These are phyloP conservation scores for Alosa sapidissima DNA, from an alignment of 2,797 vertebrate species.

Conservation along the genomic window DNA sequence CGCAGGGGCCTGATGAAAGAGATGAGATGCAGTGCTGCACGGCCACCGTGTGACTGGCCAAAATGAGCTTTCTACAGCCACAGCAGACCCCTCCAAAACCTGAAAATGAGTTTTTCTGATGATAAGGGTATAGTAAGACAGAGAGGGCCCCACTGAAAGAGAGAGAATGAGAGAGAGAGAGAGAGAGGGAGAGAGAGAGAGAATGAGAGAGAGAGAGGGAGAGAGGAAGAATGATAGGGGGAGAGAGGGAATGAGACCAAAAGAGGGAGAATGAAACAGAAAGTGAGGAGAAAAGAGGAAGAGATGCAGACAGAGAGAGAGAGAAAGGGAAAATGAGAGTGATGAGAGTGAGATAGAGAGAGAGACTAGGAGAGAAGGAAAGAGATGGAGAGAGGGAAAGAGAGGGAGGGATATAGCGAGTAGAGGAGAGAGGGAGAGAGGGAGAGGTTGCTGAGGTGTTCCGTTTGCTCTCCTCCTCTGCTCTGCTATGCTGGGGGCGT, in stretches of 20 bases:
- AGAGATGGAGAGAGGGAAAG: background rate
- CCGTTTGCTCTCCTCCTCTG: conserved; percentile 37
- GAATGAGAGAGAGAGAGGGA: background rate
- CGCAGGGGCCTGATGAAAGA: background rate
- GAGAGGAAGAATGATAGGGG: background rate
- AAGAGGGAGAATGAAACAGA: background rate
- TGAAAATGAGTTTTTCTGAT: conserved; percentile 9
- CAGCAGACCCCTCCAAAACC: background rate
- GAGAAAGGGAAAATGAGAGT: background rate
- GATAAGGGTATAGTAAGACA: conserved; percentile 2
- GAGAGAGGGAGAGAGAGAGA: background rate
- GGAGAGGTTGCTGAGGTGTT: conserved; percentile 40
- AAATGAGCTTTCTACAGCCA: background rate
- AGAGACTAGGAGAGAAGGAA: background rate
- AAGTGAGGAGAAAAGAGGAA: background rate
- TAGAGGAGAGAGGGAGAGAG: background rate
- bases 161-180: background rate
- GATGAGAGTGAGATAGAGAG: background rate
- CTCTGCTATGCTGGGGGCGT: conserved; percentile 31
- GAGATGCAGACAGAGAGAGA: background rate
- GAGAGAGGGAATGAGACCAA: background rate
- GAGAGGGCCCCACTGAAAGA: background rate
- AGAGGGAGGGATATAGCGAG: background rate
- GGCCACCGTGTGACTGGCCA: background rate
- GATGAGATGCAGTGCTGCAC: background rate